Conservation (phyloP, 2,113 vertebrate genomes). For the Tychaedon coryphoeus region DNA sequence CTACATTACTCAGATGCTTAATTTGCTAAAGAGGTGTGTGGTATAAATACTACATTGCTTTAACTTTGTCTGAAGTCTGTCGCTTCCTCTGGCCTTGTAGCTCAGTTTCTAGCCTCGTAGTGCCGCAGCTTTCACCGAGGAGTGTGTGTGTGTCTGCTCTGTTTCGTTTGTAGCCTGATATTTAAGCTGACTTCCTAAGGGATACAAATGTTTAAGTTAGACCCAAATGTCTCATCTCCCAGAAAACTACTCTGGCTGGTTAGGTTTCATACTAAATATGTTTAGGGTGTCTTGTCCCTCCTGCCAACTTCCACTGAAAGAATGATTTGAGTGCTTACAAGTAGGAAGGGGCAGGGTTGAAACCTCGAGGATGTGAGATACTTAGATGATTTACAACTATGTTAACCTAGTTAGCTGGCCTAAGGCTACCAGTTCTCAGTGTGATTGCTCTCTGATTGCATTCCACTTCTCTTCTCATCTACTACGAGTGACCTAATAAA, state of each 20-base stretch:
- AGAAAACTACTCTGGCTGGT: not conserved
- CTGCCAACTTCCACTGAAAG: not conserved
- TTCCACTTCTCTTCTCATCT: not conserved
- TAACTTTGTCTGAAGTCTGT: not conserved
- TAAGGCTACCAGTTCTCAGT: not conserved
- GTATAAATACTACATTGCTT: not conserved
- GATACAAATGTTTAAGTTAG: not conserved
- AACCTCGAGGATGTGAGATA: not conserved
- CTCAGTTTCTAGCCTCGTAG: accelerated
- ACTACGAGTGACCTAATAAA: not conserved
- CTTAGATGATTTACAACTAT: not conserved
- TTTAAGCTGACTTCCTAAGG: not conserved
- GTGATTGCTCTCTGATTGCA: not conserved
- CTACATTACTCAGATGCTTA: not conserved
- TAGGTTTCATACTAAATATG: not conserved
- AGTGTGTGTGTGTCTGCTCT: accelerated
- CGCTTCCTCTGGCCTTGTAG: not conserved
- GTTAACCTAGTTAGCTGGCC: not conserved
- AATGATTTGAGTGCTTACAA: not conserved
- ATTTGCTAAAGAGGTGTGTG: accelerated
- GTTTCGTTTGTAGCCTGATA: not conserved
- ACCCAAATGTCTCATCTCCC: not conserved
- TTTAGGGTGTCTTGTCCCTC: not conserved
- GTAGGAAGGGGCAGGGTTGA: not conserved
- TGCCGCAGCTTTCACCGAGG: not conserved